Conservation (phyloP, 64 coral and sea anemone genomes). For the Trachythela sp. region DNA sequence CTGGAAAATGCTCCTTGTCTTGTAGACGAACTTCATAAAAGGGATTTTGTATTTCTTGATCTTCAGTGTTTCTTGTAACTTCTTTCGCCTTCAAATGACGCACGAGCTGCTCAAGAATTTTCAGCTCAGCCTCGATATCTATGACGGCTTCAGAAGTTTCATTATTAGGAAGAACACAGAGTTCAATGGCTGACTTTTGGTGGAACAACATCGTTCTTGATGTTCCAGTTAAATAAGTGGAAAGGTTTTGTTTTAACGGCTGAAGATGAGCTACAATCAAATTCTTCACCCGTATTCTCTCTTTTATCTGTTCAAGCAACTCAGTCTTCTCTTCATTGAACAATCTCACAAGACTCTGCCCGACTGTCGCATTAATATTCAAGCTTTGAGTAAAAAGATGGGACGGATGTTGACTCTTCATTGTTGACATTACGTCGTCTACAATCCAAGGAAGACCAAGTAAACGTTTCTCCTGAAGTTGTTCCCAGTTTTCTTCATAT, state of each 20-base stretch:
- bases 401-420: no score
- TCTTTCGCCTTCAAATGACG: neutral
- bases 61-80: no score
- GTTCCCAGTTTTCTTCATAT: no score
- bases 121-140: neutral
- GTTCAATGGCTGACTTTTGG: no score
- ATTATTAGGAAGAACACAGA: no score
- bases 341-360: conserved; percentile 23
- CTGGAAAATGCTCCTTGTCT: conserved; percentile 17
- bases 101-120: neutral
- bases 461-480: no score
- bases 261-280: neutral
- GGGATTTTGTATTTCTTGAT: no score
- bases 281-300: conserved; percentile 5
- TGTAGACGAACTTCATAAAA: conserved; percentile 29
- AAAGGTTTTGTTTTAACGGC: neutral
- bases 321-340: conserved; percentile 28
- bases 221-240: no score
- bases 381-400: neutral
- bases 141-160: no score
- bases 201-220: no score
- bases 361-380: conserved; percentile 8
- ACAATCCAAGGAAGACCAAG: no score
- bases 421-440: no score
- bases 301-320: conserved; percentile 23